These are phyloP conservation scores for Acrocephalus scirpaceus DNA, from an alignment of 2,797 vertebrate genomes.

Conservation along the genomic window DNA sequence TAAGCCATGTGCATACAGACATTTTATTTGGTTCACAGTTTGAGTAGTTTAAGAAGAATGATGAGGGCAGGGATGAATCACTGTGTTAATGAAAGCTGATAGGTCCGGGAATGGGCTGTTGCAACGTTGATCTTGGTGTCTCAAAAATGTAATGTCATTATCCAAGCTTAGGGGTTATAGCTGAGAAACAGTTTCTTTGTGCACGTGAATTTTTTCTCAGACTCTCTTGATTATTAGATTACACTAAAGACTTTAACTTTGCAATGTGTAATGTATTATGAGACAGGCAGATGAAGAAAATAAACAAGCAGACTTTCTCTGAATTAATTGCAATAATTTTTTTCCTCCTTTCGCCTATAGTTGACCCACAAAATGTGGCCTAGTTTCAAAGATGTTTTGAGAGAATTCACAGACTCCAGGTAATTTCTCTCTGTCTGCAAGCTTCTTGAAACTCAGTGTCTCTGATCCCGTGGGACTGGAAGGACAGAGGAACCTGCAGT, in stretches of 20 bases:
- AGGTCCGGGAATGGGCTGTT: constrained; percentile 11
- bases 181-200: not conserved
- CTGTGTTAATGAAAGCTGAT: constrained; percentile 43
- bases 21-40: constrained; percentile 34
- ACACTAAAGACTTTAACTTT: not conserved
- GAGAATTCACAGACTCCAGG: not conserved
- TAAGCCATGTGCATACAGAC: not conserved
- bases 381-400: not conserved
- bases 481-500: not conserved
- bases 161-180: constrained; percentile 7
- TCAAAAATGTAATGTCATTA: constrained; percentile 19
- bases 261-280: not conserved
- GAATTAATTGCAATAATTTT: not conserved
- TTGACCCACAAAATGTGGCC: not conserved
- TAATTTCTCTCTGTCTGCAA: not conserved
- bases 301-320: not conserved
- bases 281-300: not conserved
- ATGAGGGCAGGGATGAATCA: constrained; percentile 34
- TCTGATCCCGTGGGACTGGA: not conserved
- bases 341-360: not conserved
- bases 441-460: not conserved
- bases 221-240: not conserved
- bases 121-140: not conserved
- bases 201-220: not conserved
- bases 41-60: constrained; percentile 22